Conservation (phyloP, 2,113 vertebrate species). For the Zosterops lateralis region DNA sequence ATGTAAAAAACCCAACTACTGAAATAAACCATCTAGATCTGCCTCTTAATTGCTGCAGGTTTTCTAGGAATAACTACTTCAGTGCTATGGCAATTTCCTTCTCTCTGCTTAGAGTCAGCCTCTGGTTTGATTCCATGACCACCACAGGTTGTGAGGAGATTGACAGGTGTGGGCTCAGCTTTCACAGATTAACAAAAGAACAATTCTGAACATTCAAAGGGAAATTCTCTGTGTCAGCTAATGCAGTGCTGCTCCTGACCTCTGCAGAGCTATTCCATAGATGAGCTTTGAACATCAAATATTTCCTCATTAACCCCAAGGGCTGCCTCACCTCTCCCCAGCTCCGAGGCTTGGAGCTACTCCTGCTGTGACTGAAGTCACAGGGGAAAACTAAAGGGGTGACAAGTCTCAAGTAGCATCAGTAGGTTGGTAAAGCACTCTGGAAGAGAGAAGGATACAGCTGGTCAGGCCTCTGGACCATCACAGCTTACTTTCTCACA, state of each 20-base stretch:
- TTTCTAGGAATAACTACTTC: neutral
- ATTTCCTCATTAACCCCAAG: neutral
- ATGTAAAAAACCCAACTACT: neutral
- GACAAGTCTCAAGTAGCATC: rapidly evolving
- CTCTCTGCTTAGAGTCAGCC: neutral
- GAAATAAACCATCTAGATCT: neutral
- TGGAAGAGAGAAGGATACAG: neutral
- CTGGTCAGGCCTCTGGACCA: neutral
- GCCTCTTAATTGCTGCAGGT: neutral
- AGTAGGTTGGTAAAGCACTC: neutral
- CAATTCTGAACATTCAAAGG: neutral
- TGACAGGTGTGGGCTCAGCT: neutral
- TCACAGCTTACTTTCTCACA: neutral
- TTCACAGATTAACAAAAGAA: neutral
- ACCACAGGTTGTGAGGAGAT: neutral
- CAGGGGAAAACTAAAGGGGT: neutral
- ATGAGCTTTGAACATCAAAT: neutral
- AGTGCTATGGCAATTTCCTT: neutral
- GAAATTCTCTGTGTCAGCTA: neutral
- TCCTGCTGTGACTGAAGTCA: neutral
- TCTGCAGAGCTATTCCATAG: neutral
- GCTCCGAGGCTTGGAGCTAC: neutral
- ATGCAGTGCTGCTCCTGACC: neutral
- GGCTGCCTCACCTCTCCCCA: neutral
- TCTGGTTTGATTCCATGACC: neutral